A percentile compares a stretch with the other conserved stretches of the same genome.
These are phyloP conservation scores for Myzus persicae DNA, from an alignment of 1,140 invertebrate species.

Conservation along the genomic window DNA sequence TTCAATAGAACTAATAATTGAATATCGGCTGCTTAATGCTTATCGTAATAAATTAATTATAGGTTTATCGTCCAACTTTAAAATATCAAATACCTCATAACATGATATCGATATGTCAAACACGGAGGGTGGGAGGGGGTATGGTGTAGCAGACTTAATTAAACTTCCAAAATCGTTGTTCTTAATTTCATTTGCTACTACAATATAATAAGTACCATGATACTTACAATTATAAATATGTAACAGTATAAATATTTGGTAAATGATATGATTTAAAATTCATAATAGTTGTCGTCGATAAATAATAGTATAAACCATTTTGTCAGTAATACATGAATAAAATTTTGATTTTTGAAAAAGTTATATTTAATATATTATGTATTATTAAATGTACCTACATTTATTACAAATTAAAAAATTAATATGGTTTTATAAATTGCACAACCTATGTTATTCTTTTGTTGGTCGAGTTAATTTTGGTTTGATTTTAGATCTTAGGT, in stretches of 20 bases:
- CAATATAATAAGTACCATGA: background rate
- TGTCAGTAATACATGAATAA: too few relatives aligned
- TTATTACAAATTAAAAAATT: background rate
- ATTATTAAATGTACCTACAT: background rate
- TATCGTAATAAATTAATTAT: background rate
- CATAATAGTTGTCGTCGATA: too few relatives aligned
- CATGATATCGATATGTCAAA: background rate
- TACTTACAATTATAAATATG: background rate
- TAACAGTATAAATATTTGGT: background rate
- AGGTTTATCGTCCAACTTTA: background rate
- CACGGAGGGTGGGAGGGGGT: background rate
- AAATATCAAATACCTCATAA: background rate
- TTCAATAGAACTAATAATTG: constrained; percentile 5
- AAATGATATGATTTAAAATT: too few relatives aligned
- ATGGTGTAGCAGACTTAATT: background rate
- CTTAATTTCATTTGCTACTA: background rate
- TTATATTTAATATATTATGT: background rate
- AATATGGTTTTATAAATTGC: background rate
- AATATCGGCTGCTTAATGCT: background rate
- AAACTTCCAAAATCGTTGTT: background rate
- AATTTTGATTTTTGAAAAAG: background rate
- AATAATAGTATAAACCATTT: too few relatives aligned
- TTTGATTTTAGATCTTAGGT: background rate
- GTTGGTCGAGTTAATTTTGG: background rate
- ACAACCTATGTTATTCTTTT: background rate